Base-by-base conservation (phyloP, 2,888 invertebrate species). In the Kuschelorhynchus macadamiae region DNA sequence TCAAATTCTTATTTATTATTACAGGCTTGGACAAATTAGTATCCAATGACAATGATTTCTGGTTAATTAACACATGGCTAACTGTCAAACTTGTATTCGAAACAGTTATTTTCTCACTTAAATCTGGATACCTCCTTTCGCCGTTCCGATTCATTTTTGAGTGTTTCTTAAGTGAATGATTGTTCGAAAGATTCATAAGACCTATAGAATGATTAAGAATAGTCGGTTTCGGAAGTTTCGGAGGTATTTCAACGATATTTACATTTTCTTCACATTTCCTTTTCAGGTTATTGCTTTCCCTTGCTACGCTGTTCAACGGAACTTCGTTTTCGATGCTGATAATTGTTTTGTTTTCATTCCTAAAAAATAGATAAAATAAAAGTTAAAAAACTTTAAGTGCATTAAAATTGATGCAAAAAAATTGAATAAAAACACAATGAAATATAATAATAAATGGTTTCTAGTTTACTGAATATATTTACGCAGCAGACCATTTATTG, bases 111-210 rank as follows among this genome's bases (percentile, higher is more conserved):
- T 63, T 59, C 8, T 73, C 71, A 7, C 57, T 68, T 39, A 71
- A 39, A 36, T 74, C 68, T 17, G 47, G 14, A 41, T 12, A 30
- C 32, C 30, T 50, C 5, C 42, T 39, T 59, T 77, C 75, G 0
- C 75, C 77, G 33, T 74, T 77, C n/a, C 74, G 56, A 50, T 74
- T 76, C 64, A 77, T 52, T 63, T 80, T 79, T 14, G 36, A 2
- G 70, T 80, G 79, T 30, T 77, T 79, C 67, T 80, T 80, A 56
- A 81, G 70, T 8, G 82, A 82, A 49, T 82, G 82, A 62, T 82
- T 83, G 61, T 81, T 81, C 0, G 82, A 82, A n/a, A 83, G 72
- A 71, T 81, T 81, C 62, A 81, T 78, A 16, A 83, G 72, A 16
- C 79, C 78, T 32, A 80, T 68, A 5, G 81, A 77, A 63, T 81